Evolutionary conservation across 2,888 invertebrate genomes (phyloP), one percentile per base, ranked within the genome.

Genomic region (Sesia bembeciformis): DNA sequence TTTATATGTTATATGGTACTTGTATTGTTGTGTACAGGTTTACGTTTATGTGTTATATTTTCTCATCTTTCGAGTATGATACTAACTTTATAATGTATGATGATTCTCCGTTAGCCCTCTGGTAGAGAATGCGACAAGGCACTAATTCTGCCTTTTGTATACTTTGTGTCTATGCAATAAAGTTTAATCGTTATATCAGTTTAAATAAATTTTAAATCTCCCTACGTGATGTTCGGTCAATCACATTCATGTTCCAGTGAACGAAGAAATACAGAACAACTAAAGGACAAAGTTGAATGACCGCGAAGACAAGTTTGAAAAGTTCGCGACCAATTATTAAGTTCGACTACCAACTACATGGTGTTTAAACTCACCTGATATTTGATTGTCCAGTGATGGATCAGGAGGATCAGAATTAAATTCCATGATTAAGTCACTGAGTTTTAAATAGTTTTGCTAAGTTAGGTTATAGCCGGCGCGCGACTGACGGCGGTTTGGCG

Each of bases 401-500:
- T 76, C 74, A 66, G 65, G 66, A 58, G 68, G 68, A 52, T 76
- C 74, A 66, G 65, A 65, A 61, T 71, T 71, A 39, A 59, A 54
- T 65, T 84, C 81, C 86, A 86, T 86, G 58, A 51, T 60, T 57
- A 42, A 6, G 42, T 6, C 42, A 7, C 5, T 7, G 8, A 39
- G 38, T 50, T 50, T 46, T 46, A 4, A 46, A 46, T 50, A 50
- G 38, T 39, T 50, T 39, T 23, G 39, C 39, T 63, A 71, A 71
- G 72, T 78, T 67, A 76, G 82, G 82, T 84, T 84, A 80, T 73
- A 69, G 72, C 72, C 65, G 78, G 73, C 72, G 78, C 75, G 75
- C 82, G 82, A 68, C 76, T 74, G 67, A 65, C 63, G 65, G 66
- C 69, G 78, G 76, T 84, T 87, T 87, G 86, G 88, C 87, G 88